Percentiles rank a stretch among this genome's conserved stretches.
Evolutionary conservation across 2,888 invertebrate genomes (phyloP).

Genomic region (Andricus curvator): DNA sequence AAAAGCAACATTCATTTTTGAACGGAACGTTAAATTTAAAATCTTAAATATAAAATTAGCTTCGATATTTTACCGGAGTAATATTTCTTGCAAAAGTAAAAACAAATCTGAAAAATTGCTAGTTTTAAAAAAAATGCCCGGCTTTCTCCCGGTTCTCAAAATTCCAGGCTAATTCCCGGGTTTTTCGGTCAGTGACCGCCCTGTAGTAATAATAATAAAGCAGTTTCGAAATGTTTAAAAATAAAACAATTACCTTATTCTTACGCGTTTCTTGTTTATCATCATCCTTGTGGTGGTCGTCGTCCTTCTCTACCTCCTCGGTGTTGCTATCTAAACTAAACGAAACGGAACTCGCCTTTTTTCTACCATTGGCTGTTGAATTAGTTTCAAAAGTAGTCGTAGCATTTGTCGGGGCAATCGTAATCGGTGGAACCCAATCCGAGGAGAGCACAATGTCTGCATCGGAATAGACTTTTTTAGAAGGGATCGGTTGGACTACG

Average conservation of each 20-base stretch:
- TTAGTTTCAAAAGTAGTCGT: slow-evolving; percentile 80
- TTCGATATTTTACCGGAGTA: no score
- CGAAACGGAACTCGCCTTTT: slow-evolving; percentile 86
- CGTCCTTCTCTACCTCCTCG: slow-evolving; percentile 80
- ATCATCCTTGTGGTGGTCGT: slow-evolving; percentile 73
- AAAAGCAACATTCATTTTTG: no score
- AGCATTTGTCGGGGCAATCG: slow-evolving; percentile 85
- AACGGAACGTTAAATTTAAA: no score
- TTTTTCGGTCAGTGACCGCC: no score
- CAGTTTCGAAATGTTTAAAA: slow-evolving; percentile 8
- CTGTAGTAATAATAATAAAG: slow-evolving; percentile 33
- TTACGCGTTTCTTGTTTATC: slow-evolving; percentile 82
- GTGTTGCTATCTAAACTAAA: slow-evolving; percentile 84
- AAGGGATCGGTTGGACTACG: slow-evolving; percentile 83
- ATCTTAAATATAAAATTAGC: no score
- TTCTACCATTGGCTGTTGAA: slow-evolving; percentile 80
- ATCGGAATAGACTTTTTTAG: slow-evolving; percentile 90
- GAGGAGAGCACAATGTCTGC: slow-evolving; percentile 92
- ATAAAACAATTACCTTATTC: slow-evolving; percentile 83
- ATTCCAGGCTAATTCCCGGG: no score
- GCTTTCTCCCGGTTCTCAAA: no score
- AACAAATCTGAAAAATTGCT: no score
- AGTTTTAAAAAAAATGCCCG: no score
- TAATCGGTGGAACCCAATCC: slow-evolving; percentile 93
- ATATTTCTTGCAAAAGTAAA: no score